Conservation (phyloP, 2,113 vertebrate species). For the Crotalus horridus region DNA sequence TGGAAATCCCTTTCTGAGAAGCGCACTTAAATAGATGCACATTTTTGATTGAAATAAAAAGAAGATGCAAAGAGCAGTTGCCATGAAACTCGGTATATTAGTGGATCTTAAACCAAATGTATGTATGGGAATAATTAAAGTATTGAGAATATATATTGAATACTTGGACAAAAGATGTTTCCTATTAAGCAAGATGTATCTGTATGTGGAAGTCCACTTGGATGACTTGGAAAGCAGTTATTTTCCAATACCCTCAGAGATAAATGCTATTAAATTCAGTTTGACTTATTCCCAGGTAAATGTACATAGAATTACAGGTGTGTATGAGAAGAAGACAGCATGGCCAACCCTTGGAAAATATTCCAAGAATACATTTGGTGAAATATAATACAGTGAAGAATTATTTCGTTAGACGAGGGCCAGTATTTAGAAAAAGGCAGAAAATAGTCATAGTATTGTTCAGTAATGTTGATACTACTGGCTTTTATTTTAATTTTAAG, state of each 20-base stretch:
- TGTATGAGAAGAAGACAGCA: background rate
- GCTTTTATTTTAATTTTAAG: background rate
- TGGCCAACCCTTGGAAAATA: background rate
- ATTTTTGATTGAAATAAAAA: background rate
- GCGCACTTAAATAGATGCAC: background rate
- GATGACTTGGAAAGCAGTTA: background rate
- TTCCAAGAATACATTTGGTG: background rate
- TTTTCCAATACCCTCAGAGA: background rate
- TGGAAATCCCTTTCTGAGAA: background rate
- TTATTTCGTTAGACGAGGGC: background rate
- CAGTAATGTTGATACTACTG: background rate
- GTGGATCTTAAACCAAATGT: background rate
- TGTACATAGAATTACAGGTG: background rate
- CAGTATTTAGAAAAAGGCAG: background rate
- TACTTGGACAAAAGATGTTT: background rate
- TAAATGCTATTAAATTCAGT: background rate
- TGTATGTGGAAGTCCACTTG: background rate
- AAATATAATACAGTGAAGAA: background rate
- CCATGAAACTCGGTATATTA: background rate
- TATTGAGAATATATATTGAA: background rate
- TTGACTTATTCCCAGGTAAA: background rate
- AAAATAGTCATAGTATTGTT: background rate
- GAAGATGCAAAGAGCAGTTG: background rate
- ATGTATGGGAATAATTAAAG: background rate
- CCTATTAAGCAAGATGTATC: background rate